Evolutionary conservation across 2,888 invertebrate species (phyloP).

Genomic region (Alviniconcha strummeri): DNA sequence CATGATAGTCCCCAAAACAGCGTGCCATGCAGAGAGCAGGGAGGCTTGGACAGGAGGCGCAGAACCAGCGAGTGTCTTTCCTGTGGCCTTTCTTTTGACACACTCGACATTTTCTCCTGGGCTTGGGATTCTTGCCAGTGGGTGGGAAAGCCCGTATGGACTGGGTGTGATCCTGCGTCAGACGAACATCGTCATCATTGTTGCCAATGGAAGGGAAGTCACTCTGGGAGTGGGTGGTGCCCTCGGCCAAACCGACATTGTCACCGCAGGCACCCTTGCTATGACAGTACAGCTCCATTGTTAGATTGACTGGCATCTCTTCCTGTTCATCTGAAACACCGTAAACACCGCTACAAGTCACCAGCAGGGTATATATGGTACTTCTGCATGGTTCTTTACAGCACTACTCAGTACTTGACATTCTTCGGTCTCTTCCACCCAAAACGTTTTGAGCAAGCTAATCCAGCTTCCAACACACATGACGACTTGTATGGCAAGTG

Average conservation of each 20-base stretch:
- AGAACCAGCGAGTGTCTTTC: slow-evolving; percentile 27
- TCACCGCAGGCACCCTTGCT: not conserved
- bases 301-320: slow-evolving; percentile 24
- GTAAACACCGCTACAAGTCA: slow-evolving; percentile 15
- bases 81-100: slow-evolving; percentile 10
- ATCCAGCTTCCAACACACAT: too few species aligned
- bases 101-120: slow-evolving; percentile 18
- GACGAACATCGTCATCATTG: slow-evolving; percentile 23
- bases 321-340: slow-evolving; percentile 23
- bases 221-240: not conserved
- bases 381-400: too few species aligned
- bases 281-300: slow-evolving; percentile 18
- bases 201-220: not conserved
- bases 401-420: too few species aligned
- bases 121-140: slow-evolving; percentile 22
- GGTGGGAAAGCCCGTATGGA: slow-evolving; percentile 21
- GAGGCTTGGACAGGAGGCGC: slow-evolving; percentile 23
- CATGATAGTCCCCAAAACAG: slow-evolving; percentile 26
- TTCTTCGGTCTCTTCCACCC: not conserved
- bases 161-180: slow-evolving; percentile 17
- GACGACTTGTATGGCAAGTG: too few species aligned
- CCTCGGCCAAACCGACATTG: not conserved
- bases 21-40: slow-evolving; percentile 20
- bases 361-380: not conserved
- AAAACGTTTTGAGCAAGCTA: not conserved